Base-by-base conservation (phyloP, 2,113 vertebrate genomes). In the Tinamus guttatus region DNA sequence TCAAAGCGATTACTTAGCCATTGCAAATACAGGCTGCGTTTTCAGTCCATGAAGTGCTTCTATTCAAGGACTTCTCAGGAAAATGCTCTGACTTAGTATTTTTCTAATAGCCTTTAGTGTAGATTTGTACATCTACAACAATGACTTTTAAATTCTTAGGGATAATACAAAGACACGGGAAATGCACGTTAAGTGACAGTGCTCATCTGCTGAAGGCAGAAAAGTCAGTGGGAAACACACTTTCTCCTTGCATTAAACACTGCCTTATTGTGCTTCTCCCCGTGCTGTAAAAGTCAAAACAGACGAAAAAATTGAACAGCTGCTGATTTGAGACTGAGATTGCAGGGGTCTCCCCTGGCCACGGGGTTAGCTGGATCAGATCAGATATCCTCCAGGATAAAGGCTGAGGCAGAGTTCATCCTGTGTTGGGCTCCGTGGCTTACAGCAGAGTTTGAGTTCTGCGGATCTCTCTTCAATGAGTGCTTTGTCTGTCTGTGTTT, bases 21-120 rank as follows among this genome's bases (percentile, higher is more conserved):
- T 56, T 94, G 90, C 93, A 95, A 97, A 93, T 54, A 96, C 1
- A 16, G 65, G 74, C 69, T 78, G 51, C 51, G 32, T 93, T 82
- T 90, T 92, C 93, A 14, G 5, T 79, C 30, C 82, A 52, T 70
- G 67, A 88, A 75, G 77, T 59, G 27, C 83, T 87, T 86, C 62
- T 79, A 0, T 76, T 92, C 36, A 84, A 94, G 92, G 74, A 79
- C 64, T 90, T 84, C 41, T 10, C 64, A 81, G 75, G 92, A 90
- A 52, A 92, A 79, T 65, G 84, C 81, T 65, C 86, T 69, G 75
- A 69, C 64, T 81, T 68, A n/a, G 25, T 4, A 3, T 68, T 93
- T 79, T 24, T 77, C 25, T 25, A 40, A 65, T 34, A 77, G 62
- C 34, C 92, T 70, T 85, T 80, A 19, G 8, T 6, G 52, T n/a